phyloP scores from a whole-genome alignment of 64 coral and sea anemone genomes.

The Montipora sp. region DNA sequence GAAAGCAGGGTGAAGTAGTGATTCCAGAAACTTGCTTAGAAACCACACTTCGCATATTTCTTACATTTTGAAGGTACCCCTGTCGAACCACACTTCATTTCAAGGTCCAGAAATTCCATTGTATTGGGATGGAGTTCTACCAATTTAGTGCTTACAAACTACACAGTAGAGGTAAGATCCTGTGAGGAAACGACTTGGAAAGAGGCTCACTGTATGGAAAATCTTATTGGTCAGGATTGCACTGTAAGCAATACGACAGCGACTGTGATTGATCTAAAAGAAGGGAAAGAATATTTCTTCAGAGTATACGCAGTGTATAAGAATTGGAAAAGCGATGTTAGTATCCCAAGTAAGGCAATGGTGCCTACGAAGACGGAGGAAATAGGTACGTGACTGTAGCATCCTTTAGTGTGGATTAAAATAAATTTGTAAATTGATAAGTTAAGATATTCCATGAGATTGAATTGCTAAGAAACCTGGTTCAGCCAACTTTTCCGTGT shows the following conservation, averaged over 20 bases:
- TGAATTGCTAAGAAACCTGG: neutral
- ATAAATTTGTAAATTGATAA: neutral
- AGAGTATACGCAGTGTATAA: slow-evolving; percentile 12
- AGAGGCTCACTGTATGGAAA: slow-evolving; percentile 3
- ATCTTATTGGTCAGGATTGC: neutral
- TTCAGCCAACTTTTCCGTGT: no score
- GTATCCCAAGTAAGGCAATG: neutral
- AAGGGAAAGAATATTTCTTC: neutral
- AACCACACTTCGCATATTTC: no score
- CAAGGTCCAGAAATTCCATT: neutral
- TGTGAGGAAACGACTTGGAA: slow-evolving; percentile 1
- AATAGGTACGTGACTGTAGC: neutral
- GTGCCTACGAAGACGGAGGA: neutral
- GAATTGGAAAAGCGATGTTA: neutral
- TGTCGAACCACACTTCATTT: neutral
- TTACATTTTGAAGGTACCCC: neutral
- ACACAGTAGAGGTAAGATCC: slow-evolving; percentile 28
- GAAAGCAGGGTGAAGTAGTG: no score
- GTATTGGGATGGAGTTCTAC: neutral
- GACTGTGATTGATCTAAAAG: slow-evolving; percentile 19
- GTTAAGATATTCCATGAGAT: neutral
- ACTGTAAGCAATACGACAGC: slow-evolving; percentile 19
- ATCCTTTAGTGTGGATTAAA: neutral
- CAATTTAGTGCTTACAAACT: neutral
- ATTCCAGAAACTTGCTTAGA: no score